Evolutionary conservation across 2,113 vertebrate genomes (phyloP).

Genomic region (Actinemys pallida): DNA sequence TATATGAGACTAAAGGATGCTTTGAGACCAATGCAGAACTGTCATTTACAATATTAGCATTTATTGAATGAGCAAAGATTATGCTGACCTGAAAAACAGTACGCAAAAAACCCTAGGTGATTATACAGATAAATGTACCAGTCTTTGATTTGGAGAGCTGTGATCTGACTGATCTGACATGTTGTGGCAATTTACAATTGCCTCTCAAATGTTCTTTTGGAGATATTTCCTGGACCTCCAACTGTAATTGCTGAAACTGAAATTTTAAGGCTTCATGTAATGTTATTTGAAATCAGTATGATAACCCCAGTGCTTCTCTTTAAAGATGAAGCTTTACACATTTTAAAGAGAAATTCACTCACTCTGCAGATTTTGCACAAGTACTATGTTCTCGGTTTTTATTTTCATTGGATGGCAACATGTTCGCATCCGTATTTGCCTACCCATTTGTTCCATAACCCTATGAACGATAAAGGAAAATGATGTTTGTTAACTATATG

Average conservation of each 20-base stretch:
- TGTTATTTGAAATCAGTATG: conserved; percentile 50
- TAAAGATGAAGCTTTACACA: conserved; percentile 25
- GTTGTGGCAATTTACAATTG: conserved; percentile 34
- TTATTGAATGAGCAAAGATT: conserved; percentile 40
- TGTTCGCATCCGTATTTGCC: conserved; percentile 18
- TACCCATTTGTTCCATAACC: conserved; percentile 34
- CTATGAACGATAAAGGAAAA: conserved; percentile 55
- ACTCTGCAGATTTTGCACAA: neutral
- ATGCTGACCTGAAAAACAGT: conserved; percentile 34
- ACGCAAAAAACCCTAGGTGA: conserved; percentile 39
- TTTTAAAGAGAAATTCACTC: conserved; percentile 43
- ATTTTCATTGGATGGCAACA: conserved; percentile 32
- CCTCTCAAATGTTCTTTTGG: conserved; percentile 28
- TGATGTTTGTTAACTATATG: conserved; percentile 48
- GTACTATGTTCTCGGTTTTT: conserved; percentile 10
- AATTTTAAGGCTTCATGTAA: conserved; percentile 21
- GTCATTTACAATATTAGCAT: conserved; percentile 47
- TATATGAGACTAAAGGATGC: conserved; percentile 48
- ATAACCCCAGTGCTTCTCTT: conserved; percentile 17
- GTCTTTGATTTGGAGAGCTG: conserved; percentile 52
- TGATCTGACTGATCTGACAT: conserved; percentile 22
- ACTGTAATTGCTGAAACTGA: conserved; percentile 44
- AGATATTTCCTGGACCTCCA: conserved; percentile 56
- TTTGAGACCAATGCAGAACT: conserved; percentile 45
- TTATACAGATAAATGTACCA: conserved; percentile 33